Base-by-base conservation (phyloP, 2,797 vertebrate species). In the Lepilemur ruficaudatus region DNA sequence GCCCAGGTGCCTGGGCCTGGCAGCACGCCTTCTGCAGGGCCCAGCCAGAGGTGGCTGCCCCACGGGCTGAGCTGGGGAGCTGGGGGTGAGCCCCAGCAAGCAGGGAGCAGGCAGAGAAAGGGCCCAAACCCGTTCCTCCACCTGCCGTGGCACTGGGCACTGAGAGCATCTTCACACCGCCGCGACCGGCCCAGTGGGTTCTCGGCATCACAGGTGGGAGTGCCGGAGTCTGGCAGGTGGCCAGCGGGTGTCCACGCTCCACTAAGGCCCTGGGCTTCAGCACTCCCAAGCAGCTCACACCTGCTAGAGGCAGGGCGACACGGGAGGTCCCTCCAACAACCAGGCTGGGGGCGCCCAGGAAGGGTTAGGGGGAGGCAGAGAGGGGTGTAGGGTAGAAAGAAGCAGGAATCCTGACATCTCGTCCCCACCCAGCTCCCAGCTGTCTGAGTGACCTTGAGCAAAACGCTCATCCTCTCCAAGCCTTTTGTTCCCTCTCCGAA, bases 401-500 rank as follows among this genome's bases (percentile, higher is more conserved):
- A 14, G 28, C 18, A 8, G 70, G 32, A 55, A 57, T 69, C 46
- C 90, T 69, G 55, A 43, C 23, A 17, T 59, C 79, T n/a, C 17
- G 13, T 41, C 35, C 38, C 22, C 0, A 20, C 38, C 52, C 41
- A 1, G 65, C 76, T 80, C 46, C 85, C 2, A 1, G 14, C 55
- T 67, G 43, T 76, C 89, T 52, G 15, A 0, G n/a, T 57, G 84
- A 90, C 85, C 91, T 75, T 43, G 38, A 59, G 55, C 1, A 2
- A 61, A 73, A 70, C 35, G 5, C 2, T 17, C 46, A 10, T 4
- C 65, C 50, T 50, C 73, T n/a, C 63, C 38, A 61, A 65, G 50
- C 32, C 83, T 89, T 65, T 70, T 89, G 87, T 73, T 65, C 38
- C 63, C 69, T 79, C 18, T 28, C 35, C 32, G 61, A 43, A 41